Conservation (phyloP, 2,113 vertebrate species). For the Ictalurus furcatus region DNA sequence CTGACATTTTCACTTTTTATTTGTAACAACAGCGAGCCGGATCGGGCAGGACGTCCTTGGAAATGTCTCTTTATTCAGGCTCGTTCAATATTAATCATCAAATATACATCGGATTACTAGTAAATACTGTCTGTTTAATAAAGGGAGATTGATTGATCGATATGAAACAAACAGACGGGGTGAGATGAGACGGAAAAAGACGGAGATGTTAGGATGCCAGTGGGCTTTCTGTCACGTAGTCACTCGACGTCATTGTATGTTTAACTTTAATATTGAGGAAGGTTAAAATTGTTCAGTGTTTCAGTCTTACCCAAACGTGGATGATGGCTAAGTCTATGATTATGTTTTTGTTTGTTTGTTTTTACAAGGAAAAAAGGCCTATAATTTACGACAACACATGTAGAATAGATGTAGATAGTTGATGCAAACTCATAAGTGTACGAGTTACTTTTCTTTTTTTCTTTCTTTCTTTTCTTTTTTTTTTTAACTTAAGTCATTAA, state of each 20-base stretch:
- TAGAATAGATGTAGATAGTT: no score
- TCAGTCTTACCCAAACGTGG: neutral
- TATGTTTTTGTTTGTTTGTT: no score
- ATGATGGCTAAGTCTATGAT: neutral
- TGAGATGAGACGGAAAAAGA: neutral
- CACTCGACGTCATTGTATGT: neutral
- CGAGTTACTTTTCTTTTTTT: no score
- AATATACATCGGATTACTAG: neutral
- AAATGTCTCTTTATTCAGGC: neutral
- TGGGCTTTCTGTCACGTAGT: neutral
- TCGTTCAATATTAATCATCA: neutral
- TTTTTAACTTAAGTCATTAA: no score
- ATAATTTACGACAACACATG: no score
- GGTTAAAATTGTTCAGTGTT: neutral
- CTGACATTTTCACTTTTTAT: conserved; percentile 14
- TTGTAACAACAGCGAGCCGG: neutral
- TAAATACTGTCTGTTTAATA: neutral
- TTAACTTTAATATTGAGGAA: neutral
- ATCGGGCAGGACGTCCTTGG: neutral
- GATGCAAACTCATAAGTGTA: no score
- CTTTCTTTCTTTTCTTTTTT: no score
- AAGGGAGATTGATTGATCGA: neutral
- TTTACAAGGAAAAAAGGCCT: no score
- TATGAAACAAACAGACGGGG: neutral
- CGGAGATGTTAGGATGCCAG: neutral